Evolutionary conservation across 2,888 invertebrate species (phyloP).

Genomic region (Lissonota sp.): DNA sequence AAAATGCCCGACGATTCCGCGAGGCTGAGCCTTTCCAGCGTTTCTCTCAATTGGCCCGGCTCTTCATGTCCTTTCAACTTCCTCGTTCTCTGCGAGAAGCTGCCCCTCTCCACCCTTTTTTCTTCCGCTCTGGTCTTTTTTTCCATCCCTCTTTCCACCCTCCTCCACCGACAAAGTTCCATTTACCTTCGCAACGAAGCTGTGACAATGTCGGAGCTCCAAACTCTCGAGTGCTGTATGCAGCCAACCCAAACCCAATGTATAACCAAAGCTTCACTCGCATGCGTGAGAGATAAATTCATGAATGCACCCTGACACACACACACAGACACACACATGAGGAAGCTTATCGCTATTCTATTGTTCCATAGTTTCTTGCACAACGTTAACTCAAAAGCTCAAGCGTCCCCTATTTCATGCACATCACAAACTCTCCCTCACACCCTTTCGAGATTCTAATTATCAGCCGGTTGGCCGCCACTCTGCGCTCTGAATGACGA

Average conservation of each 20-base stretch:
- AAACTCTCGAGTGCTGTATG: neutral
- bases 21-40: constrained; percentile 35
- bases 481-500: neutral
- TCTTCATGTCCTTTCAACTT: neutral
- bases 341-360: constrained; percentile 44
- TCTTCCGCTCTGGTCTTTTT: constrained; percentile 4
- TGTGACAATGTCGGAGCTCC: neutral
- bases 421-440: neutral
- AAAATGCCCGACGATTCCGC: constrained; percentile 54
- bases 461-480: constrained; percentile 5
- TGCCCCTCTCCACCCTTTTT: constrained; percentile 10
- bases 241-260: no score
- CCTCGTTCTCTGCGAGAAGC: neutral
- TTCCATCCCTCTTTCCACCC: neutral
- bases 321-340: neutral
- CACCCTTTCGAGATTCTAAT: constrained; percentile 30
- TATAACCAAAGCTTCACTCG: neutral
- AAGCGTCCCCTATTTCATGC: neutral
- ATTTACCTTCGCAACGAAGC: no score
- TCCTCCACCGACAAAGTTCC: no score
- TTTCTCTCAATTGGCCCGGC: constrained; percentile 40
- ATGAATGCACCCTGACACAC: neutral
- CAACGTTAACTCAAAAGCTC: constrained; percentile 47
- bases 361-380: constrained; percentile 23
- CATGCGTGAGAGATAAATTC: constrained; percentile 12